Evolutionary conservation across 1,140 invertebrate genomes (phyloP).

Genomic region (Euura saliciscinereae): DNA sequence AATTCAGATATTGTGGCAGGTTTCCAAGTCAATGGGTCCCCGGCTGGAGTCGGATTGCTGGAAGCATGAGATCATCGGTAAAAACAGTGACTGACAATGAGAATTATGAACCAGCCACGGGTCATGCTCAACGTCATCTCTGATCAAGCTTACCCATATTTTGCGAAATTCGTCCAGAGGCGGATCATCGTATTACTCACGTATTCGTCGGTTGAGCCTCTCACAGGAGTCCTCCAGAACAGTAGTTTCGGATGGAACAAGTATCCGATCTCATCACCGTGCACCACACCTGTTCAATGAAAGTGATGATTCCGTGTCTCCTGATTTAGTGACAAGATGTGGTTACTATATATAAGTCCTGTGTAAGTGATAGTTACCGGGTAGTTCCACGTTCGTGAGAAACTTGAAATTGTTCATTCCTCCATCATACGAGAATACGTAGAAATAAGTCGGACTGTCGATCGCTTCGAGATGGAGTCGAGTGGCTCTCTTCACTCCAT

Average conservation of each 20-base stretch:
- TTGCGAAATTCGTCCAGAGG: constrained; percentile 9
- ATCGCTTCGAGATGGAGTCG: constrained; percentile 26
- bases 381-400: background rate
- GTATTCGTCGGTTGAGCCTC: background rate
- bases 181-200: background rate
- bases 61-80: background rate
- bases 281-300: constrained; percentile 19
- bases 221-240: background rate
- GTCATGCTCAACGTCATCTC: no score
- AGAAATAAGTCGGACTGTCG: constrained; percentile 15
- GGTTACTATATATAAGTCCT: background rate
- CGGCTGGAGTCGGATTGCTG: background rate
- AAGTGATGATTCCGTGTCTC: no score
- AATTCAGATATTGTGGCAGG: background rate
- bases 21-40: background rate
- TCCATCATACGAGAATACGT: constrained; percentile 16
- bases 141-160: constrained; percentile 4
- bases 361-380: background rate
- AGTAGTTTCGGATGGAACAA: constrained; percentile 25
- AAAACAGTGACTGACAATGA: background rate
- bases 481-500: constrained; percentile 22
- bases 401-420: constrained; percentile 13
- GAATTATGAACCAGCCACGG: background rate
- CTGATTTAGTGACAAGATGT: no score
- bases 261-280: constrained; percentile 34